Evolutionary conservation across 2,888 invertebrate genomes (phyloP), one percentile per base, ranked within the genome.

Genomic region (Lepidochitona cinerea): DNA sequence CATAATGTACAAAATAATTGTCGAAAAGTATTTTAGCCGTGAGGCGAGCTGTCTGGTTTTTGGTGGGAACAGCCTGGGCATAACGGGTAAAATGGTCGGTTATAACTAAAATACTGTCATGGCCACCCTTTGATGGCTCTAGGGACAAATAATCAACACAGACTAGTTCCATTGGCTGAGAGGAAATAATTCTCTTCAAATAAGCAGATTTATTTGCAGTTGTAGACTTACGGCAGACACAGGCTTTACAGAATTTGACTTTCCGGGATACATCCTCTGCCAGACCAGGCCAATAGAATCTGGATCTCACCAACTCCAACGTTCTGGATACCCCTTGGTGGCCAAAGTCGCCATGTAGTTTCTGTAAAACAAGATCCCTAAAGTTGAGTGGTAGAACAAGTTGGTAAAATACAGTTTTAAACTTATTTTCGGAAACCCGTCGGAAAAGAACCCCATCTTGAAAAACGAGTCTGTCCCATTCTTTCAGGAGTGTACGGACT

Each of bases 201-300:
- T 14, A 29, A 4, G 59, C 59, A 29, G 26, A 14, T 29, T 23
- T 23, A 59, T 29, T 29, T 14, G 59, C 4, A 4, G 29, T 18
- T 26, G 1, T 2, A 1, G 59, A 29, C 32, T 59, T 54, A 54
- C 54, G 54, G 7, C 54, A 23, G 14, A 54, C 29, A 32, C 26
- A 59, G 4, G 23, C 12, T 12, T 33, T 32, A 53, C 75, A 73
- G 23, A 26, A 23, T 9, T 64, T 29, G 18, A 68, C 67, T 35
- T 64, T 23, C 14, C 23, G 6, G 5, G 41, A 35, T 6, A 71
- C 71, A 54, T 70, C 54, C 12, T 37, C 52, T 4, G 68, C 52
- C 72, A 75, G 66, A 7, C 75, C 71, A 29, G 69, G 66, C 75
- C 72, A 72, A 33, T 23, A 70, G 32, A 75, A 73, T 29, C 73